A percentile compares a stretch with the other conserved stretches of the same genome.
Conservation (phyloP, 2,113 vertebrate genomes). For the Psittacus erithacus region DNA sequence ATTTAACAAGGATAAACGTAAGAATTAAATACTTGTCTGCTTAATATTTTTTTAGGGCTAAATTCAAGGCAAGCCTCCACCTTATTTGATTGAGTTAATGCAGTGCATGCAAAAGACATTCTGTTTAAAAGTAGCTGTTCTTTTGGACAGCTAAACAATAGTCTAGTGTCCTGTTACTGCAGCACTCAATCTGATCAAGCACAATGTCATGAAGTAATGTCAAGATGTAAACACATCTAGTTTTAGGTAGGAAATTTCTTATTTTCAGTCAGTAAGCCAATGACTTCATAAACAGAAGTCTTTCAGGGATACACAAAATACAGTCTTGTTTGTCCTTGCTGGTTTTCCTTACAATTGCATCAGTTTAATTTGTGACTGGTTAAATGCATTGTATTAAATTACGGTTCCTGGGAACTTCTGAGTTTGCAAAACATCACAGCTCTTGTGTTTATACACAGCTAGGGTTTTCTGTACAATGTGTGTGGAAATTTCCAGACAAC, state of each 20-base stretch:
- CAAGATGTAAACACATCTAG: neutral
- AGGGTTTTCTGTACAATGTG: neutral
- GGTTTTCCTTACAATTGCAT: neutral
- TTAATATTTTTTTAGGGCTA: neutral
- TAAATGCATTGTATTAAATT: neutral
- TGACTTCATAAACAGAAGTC: neutral
- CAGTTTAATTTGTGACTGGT: constrained; percentile 8
- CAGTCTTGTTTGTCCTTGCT: neutral
- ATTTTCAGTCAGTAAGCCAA: neutral
- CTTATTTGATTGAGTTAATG: neutral
- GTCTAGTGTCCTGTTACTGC: neutral
- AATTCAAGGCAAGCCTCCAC: neutral
- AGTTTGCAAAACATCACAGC: neutral
- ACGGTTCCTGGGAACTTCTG: neutral
- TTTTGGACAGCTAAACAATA: neutral
- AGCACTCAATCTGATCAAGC: neutral
- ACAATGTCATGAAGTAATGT: neutral
- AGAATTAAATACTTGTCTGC: neutral
- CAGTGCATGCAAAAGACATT: neutral
- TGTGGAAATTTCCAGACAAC: neutral
- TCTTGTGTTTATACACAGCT: neutral
- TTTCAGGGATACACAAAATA: neutral
- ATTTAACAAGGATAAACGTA: constrained; percentile 3
- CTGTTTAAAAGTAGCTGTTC: neutral
- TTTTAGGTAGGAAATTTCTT: neutral